These are phyloP conservation scores for Zaprionus lachaisei DNA, from an alignment of 1,140 invertebrate species.

Conservation along the genomic window DNA sequence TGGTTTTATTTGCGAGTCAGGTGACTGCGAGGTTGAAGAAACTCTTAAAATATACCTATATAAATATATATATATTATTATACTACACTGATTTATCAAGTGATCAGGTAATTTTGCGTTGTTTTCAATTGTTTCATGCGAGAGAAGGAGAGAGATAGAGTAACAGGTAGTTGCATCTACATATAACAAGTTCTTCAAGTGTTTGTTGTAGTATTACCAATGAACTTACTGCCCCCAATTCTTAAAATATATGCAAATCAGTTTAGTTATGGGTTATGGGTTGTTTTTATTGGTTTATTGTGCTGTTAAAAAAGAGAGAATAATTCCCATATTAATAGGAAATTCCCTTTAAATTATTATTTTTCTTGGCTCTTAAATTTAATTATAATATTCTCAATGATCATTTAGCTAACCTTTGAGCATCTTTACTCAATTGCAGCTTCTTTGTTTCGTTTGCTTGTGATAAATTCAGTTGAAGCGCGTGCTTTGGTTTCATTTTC, in stretches of 20 bases:
- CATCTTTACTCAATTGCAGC: background rate
- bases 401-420: background rate
- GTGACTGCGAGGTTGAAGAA: background rate
- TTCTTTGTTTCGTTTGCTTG: constrained; percentile 6
- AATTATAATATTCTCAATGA: background rate
- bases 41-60: constrained; percentile 3
- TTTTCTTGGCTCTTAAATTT: too few species aligned
- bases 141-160: background rate
- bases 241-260: background rate
- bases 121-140: background rate
- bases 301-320: background rate
- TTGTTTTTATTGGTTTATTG: background rate
- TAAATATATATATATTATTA: background rate
- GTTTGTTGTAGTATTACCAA: background rate
- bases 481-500: constrained; percentile 26
- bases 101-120: constrained; percentile 1
- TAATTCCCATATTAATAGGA: too few species aligned
- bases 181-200: background rate
- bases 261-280: constrained; percentile 13
- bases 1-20: background rate
- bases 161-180: background rate
- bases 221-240: constrained; percentile 3
- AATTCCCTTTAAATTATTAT: too few species aligned
- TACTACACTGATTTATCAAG: background rate
- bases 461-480: constrained; percentile 24